These are phyloP conservation scores for Cetoscarus ocellatus DNA, from an alignment of 2,797 vertebrate species.

Conservation along the genomic window DNA sequence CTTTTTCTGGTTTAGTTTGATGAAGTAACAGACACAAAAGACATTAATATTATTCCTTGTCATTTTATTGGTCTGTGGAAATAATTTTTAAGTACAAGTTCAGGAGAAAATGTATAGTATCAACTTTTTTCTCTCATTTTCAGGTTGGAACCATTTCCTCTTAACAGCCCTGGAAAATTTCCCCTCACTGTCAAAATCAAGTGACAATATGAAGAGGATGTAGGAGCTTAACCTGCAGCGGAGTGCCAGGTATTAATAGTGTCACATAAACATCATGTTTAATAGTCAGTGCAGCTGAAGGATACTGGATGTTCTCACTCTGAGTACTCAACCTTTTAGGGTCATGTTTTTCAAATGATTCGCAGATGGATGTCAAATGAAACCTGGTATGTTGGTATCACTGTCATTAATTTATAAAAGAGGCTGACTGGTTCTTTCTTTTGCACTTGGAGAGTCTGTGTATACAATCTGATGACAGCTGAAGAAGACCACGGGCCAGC, in stretches of 20 bases:
- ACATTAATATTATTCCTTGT: background rate
- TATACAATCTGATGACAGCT: too few relatives aligned
- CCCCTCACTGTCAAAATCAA: constrained; percentile 13
- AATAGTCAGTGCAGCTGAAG: constrained; percentile 13
- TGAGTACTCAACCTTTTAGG: constrained; percentile 58
- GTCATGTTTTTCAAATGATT: constrained; percentile 5
- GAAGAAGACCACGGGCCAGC: background rate
- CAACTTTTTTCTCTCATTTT: background rate
- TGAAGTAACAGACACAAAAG: background rate
- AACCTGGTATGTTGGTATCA: background rate
- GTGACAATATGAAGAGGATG: constrained; percentile 40
- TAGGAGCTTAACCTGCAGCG: constrained; percentile 29
- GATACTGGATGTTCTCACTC: constrained; percentile 54
- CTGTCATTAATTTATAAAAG: too few relatives aligned
- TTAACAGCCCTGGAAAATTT: constrained; percentile 34
- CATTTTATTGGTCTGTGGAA: background rate
- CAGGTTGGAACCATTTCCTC: constrained; percentile 11
- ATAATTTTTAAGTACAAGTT: constrained; percentile 5
- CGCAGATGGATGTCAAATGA: background rate
- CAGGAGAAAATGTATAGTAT: background rate
- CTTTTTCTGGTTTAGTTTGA: too few relatives aligned
- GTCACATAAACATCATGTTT: constrained; percentile 59
- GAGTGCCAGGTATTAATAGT: constrained; percentile 30
- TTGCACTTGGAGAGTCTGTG: background rate
- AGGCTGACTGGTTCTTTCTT: background rate